Conservation (phyloP, 2,888 invertebrate species). For the Limnephilus auricula region DNA sequence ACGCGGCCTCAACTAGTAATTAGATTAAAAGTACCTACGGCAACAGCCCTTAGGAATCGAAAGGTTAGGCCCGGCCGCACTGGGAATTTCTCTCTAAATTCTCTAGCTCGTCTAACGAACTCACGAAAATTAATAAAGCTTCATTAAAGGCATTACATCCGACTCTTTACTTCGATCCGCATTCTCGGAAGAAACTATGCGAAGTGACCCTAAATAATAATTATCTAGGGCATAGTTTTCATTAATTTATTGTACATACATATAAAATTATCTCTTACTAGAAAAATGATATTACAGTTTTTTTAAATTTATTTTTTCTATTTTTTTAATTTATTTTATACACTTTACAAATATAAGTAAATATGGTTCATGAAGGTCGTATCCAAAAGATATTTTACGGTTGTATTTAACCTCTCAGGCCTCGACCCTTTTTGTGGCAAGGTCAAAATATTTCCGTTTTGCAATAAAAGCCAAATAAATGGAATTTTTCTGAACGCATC, state of each 20-base stretch:
- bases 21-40: background rate
- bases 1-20: background rate
- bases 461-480: no score
- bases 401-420: no score
- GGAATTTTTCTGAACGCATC: no score
- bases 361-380: no score
- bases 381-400: no score
- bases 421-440: no score
- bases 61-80: background rate
- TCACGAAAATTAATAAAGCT: conserved; percentile 2
- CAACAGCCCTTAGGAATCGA: background rate
- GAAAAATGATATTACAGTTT: background rate
- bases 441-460: no score
- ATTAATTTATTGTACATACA: background rate
- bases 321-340: no score
- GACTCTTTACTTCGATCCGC: background rate
- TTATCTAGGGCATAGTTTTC: background rate
- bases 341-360: no score
- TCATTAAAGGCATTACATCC: background rate
- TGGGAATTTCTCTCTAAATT: background rate
- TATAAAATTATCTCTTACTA: background rate
- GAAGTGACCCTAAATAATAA: background rate
- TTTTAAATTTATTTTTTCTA: no score
- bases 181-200: background rate
- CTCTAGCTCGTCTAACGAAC: background rate